phyloP scores from a whole-genome alignment of 2,113 vertebrate genomes.

The Lagenorhynchus albirostris region DNA sequence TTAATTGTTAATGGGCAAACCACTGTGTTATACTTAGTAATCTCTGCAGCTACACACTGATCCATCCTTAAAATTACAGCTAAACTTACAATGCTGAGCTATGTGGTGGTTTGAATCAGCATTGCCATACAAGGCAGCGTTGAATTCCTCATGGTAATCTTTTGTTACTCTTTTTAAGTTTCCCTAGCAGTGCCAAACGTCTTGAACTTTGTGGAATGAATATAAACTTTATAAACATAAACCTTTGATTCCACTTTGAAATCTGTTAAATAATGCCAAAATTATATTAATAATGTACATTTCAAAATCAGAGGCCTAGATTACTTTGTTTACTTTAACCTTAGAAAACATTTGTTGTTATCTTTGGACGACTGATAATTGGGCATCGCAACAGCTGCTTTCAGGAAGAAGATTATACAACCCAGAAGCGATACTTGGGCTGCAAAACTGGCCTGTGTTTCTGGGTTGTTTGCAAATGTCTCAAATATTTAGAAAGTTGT shows the following conservation, averaged over 20 bases:
- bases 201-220: conserved; percentile 80
- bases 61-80: conserved; percentile 60
- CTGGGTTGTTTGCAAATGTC: conserved; percentile 72
- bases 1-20: conserved; percentile 44
- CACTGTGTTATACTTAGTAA: conserved; percentile 22
- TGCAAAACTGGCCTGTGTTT: conserved; percentile 21
- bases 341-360: not conserved
- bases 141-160: conserved; percentile 83
- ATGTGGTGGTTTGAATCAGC: conserved; percentile 64
- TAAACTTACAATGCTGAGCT: conserved; percentile 53
- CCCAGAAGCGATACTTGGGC: conserved; percentile 34
- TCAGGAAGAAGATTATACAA: conserved; percentile 41
- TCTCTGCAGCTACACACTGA: conserved; percentile 22
- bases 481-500: conserved; percentile 65
- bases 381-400: not conserved
- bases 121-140: conserved; percentile 90
- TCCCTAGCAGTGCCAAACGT: conserved; percentile 80
- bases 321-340: not conserved
- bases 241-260: conserved; percentile 71
- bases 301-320: conserved; percentile 41
- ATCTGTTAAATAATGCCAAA: conserved; percentile 62
- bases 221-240: conserved; percentile 82
- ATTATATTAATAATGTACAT: conserved; percentile 52
- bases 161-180: conserved; percentile 84
- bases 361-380: not conserved